phyloP scores from a whole-genome alignment of 2,797 vertebrate species.

The Enteromius afrohamiltoni region DNA sequence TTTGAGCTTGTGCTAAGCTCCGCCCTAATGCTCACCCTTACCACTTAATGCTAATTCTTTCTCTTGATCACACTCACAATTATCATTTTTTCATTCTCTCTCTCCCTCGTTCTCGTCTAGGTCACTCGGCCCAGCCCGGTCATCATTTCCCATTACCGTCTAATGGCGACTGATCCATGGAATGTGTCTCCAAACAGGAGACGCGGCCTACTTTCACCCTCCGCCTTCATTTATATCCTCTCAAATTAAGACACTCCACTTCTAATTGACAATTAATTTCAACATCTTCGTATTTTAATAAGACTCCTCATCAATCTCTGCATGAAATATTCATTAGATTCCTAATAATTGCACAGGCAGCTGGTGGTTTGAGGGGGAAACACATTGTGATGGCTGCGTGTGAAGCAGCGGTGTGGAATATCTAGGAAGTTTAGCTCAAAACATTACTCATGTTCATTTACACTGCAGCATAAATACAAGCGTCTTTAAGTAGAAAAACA shows the following conservation, averaged over 20 bases:
- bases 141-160: constrained; percentile 80
- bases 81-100: constrained; percentile 58
- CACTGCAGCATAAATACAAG: background rate
- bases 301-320: constrained; percentile 83
- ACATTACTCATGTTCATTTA: background rate
- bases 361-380: constrained; percentile 58
- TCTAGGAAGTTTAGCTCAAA: constrained; percentile 1
- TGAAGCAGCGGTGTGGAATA: constrained; percentile 44
- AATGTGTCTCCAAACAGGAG: constrained; percentile 58
- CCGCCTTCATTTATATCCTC: constrained; percentile 79
- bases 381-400: constrained; percentile 44
- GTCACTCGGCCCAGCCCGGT: constrained; percentile 75
- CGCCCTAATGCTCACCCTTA: constrained; percentile 41
- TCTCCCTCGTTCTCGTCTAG: constrained; percentile 53
- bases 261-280: constrained; percentile 89
- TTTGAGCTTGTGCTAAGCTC: constrained; percentile 54
- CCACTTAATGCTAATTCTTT: constrained; percentile 64
- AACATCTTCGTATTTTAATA: constrained; percentile 89
- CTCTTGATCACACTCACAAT: constrained; percentile 70
- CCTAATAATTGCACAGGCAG: constrained; percentile 76
- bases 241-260: constrained; percentile 85
- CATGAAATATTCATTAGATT: constrained; percentile 88
- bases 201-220: constrained; percentile 62
- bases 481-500: constrained; percentile 22
- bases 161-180: constrained; percentile 75